Conservation (phyloP, 2,888 invertebrate genomes). For the Lithophane semibrunnea region DNA sequence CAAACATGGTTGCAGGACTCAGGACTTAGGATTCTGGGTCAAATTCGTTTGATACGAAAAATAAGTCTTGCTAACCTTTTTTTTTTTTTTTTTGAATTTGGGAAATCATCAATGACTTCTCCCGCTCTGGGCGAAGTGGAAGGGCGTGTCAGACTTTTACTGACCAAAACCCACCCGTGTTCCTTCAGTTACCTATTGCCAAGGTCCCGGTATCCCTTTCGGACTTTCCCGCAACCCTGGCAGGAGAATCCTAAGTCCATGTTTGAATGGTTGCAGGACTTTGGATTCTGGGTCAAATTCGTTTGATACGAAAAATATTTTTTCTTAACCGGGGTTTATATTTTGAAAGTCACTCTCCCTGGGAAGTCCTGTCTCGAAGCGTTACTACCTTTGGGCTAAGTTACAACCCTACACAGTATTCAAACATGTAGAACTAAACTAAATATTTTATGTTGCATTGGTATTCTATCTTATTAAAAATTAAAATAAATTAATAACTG, state of each 20-base stretch:
- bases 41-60: not conserved
- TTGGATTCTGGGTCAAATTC: not conserved
- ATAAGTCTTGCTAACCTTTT: not conserved
- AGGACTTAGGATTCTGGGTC: not conserved
- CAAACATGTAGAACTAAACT: not conserved
- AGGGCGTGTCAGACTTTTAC: too few relatives aligned
- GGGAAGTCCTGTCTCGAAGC: not conserved
- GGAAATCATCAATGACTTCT: too few relatives aligned
- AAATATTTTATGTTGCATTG: not conserved
- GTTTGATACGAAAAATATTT: not conserved
- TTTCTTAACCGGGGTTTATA: not conserved
- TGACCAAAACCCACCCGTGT: too few relatives aligned
- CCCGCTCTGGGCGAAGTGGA: too few relatives aligned
- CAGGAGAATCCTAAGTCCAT: too few relatives aligned
- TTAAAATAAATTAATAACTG: too few relatives aligned
- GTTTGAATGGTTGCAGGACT: not conserved
- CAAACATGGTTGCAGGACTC: not conserved
- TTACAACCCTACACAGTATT: not conserved
- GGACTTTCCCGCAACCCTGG: too few relatives aligned
- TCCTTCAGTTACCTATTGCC: too few relatives aligned
- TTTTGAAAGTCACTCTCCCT: not conserved
- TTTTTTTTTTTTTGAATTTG: too few relatives aligned
- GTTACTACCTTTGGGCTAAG: not conserved
- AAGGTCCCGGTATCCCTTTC: too few relatives aligned
- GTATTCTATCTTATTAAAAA: not conserved